A percentile compares a stretch with the other conserved stretches of the same genome.
These are phyloP conservation scores for Heliconius hermathena DNA, from an alignment of 1,140 invertebrate species.

Conservation along the genomic window DNA sequence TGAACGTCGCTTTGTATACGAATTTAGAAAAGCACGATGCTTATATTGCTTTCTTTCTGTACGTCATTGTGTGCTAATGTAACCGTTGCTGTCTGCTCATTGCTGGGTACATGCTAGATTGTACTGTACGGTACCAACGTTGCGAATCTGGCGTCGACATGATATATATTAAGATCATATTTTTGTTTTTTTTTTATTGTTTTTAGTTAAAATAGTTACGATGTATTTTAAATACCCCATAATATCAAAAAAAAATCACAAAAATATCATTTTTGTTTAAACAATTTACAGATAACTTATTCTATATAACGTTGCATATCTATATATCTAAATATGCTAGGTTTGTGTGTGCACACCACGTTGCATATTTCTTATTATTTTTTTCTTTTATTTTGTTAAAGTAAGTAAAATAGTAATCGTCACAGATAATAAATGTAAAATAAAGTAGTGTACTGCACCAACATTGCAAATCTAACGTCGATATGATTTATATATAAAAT, in stretches of 20 bases:
- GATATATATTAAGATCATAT: background rate
- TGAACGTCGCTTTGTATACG: conserved; percentile 71
- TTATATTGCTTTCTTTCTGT: conserved; percentile 66
- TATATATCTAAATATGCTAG: too few species aligned
- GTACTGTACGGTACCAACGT: background rate
- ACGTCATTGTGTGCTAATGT: conserved; percentile 71
- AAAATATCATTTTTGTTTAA: too few species aligned
- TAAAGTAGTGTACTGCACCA: background rate
- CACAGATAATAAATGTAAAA: too few species aligned
- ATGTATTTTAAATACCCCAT: too few species aligned
- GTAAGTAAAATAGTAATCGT: too few species aligned
- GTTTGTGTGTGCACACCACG: too few species aligned
- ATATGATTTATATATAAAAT: background rate
- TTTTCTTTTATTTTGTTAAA: too few species aligned
- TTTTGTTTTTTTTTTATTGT: background rate
- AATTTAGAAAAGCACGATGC: conserved; percentile 72
- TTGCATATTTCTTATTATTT: too few species aligned
- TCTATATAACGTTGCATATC: too few species aligned
- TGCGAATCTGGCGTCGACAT: background rate
- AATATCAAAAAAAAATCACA: too few species aligned
- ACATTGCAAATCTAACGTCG: background rate
- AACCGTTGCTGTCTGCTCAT: conserved; percentile 53
- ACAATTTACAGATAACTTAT: too few species aligned
- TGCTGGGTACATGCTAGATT: conserved; percentile 35
- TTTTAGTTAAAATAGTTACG: too few species aligned